These are phyloP conservation scores for Megathymus violae DNA, from an alignment of 1,140 invertebrate species.

Conservation along the genomic window DNA sequence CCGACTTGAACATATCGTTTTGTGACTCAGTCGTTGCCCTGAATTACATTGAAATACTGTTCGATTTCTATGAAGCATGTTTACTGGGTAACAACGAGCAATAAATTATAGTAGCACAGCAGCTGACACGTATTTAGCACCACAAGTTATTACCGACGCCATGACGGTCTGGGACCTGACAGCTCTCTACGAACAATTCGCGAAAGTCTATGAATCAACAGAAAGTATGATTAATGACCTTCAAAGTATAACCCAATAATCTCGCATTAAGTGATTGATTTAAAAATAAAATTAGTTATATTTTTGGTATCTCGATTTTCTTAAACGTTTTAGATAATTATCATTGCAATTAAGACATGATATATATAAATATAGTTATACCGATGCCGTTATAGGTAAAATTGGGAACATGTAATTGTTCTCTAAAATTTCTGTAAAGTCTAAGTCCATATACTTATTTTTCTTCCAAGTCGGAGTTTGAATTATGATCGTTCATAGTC, in stretches of 20 bases:
- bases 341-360: background rate
- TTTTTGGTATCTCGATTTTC: conserved; percentile 1
- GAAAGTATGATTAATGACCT: conserved; percentile 24
- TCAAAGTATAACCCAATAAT: conserved; percentile 18
- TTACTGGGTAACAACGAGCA: conserved; percentile 17
- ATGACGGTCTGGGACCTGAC: conserved; percentile 1
- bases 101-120: conserved; percentile 27
- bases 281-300: background rate
- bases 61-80: background rate
- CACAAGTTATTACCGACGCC: conserved; percentile 11
- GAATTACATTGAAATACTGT: conserved; percentile 11
- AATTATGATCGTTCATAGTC: too few relatives aligned
- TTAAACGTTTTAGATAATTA: background rate
- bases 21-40: background rate
- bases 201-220: conserved; percentile 27
- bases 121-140: conserved; percentile 29
- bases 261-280: conserved; percentile 18
- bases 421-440: too few relatives aligned
- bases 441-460: too few relatives aligned
- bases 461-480: too few relatives aligned
- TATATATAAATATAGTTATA: too few relatives aligned
- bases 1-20: background rate
- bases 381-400: too few relatives aligned
- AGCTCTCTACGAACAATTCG: conserved; percentile 18
- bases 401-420: too few relatives aligned